Evolutionary conservation across 1,140 invertebrate genomes (phyloP).

Genomic region (Nautilus pompilius): DNA sequence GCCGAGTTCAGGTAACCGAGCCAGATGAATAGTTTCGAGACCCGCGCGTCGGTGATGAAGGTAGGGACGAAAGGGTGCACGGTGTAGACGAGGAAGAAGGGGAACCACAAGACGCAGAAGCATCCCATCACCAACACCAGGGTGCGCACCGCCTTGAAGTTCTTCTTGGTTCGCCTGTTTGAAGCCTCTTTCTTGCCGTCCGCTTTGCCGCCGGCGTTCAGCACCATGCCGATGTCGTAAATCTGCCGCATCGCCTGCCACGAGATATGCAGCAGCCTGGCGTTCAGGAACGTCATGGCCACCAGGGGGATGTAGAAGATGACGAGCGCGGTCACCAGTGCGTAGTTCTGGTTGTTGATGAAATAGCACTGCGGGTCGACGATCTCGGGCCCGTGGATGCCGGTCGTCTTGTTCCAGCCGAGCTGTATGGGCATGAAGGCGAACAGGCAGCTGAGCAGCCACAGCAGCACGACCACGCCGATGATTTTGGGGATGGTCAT

Average conservation of each 20-base stretch:
- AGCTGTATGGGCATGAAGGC: constrained; percentile 90
- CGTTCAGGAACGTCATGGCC: constrained; percentile 91
- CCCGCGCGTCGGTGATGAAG: constrained; percentile 33
- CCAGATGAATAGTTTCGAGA: constrained; percentile 61
- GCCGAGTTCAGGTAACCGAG: constrained; percentile 91
- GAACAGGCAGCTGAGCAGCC: constrained; percentile 86
- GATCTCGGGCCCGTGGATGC: neutral
- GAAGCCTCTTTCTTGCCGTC: no score
- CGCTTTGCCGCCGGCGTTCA: no score
- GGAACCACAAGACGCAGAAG: constrained; percentile 95
- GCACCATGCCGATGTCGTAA: neutral
- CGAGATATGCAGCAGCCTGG: constrained; percentile 67
- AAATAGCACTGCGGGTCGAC: neutral
- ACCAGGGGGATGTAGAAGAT: constrained; percentile 88
- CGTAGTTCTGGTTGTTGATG: constrained; percentile 61
- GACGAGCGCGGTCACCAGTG: constrained; percentile 68
- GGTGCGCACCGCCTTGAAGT: constrained; percentile 90
- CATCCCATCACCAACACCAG: constrained; percentile 95
- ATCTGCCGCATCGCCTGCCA: neutral
- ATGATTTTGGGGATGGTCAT: constrained; percentile 79
- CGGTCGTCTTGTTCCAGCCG: neutral
- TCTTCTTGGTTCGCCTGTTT: constrained; percentile 63
- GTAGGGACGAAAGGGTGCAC: constrained; percentile 69
- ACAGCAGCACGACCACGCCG: constrained; percentile 69
- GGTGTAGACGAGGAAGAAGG: constrained; percentile 90